phyloP scores from a whole-genome alignment of 2,797 vertebrate genomes.

The Amazonetta brasiliensis region DNA sequence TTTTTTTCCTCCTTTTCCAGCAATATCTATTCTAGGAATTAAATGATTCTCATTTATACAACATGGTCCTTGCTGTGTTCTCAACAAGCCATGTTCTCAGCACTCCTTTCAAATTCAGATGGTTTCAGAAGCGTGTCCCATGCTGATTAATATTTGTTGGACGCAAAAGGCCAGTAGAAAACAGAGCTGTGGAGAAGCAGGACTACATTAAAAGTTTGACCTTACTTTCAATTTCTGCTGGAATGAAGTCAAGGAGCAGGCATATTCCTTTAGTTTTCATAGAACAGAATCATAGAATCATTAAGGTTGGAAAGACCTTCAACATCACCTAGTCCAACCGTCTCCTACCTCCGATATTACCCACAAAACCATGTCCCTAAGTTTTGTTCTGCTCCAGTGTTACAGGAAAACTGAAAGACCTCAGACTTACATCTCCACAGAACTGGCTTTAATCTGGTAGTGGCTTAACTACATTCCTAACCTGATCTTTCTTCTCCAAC shows the following conservation, averaged over 20 bases:
- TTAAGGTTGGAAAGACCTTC: too few relatives aligned
- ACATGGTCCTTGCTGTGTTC: background rate
- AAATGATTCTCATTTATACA: background rate
- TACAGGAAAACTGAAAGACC: background rate
- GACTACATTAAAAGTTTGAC: background rate
- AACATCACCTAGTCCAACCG: too few relatives aligned
- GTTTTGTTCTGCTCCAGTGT: background rate
- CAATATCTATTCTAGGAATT: background rate
- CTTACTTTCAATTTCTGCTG: background rate
- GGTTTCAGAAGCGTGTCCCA: background rate
- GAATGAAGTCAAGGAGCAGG: background rate
- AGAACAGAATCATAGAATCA: too few relatives aligned
- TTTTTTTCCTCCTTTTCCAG: background rate
- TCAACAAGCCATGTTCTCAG: background rate
- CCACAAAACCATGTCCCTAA: too few relatives aligned
- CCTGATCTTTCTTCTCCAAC: background rate
- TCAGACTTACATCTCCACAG: background rate
- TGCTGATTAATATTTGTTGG: background rate
- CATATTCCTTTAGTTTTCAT: background rate
- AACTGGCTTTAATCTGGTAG: background rate
- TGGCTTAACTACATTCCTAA: background rate
- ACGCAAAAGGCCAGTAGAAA: background rate
- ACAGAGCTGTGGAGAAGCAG: background rate
- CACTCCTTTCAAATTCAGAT: background rate
- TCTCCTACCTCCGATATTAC: too few relatives aligned